These are phyloP conservation scores for Chironomus tepperi DNA, from an alignment of 1,140 invertebrate species.

Conservation along the genomic window DNA sequence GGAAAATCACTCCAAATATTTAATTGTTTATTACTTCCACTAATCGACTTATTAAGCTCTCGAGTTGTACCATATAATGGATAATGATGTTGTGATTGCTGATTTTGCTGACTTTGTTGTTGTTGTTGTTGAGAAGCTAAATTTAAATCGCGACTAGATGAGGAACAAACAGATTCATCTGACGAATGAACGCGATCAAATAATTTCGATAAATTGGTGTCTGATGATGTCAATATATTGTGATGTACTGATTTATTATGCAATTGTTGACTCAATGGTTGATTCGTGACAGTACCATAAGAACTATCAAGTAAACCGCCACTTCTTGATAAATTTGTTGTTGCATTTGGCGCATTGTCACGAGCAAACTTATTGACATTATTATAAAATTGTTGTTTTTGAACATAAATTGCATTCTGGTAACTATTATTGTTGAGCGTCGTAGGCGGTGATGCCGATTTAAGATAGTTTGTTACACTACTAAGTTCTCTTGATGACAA, in stretches of 20 bases:
- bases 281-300: neutral
- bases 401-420: slow-evolving; percentile 20
- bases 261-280: neutral
- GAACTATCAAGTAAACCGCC: neutral
- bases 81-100: neutral
- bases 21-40: slow-evolving; percentile 2
- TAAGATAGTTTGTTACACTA: neutral
- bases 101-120: slow-evolving; percentile 26
- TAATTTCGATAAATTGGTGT: slow-evolving; percentile 16
- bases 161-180: slow-evolving; percentile 62
- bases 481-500: slow-evolving; percentile 16
- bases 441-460: neutral
- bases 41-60: neutral
- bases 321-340: neutral
- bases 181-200: slow-evolving; percentile 40
- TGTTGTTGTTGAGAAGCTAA: slow-evolving; percentile 23
- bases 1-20: slow-evolving; percentile 4
- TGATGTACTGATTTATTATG: slow-evolving; percentile 1
- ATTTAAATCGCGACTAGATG: slow-evolving; percentile 41
- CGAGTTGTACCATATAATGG: neutral
- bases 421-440: slow-evolving; percentile 18
- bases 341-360: neutral
- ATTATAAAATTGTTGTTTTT: neutral
- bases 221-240: slow-evolving; percentile 18
- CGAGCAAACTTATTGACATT: slow-evolving; percentile 3